These are phyloP conservation scores for Oreochromis tanganicae DNA, from an alignment of 2,113 vertebrate species.

Conservation along the genomic window DNA sequence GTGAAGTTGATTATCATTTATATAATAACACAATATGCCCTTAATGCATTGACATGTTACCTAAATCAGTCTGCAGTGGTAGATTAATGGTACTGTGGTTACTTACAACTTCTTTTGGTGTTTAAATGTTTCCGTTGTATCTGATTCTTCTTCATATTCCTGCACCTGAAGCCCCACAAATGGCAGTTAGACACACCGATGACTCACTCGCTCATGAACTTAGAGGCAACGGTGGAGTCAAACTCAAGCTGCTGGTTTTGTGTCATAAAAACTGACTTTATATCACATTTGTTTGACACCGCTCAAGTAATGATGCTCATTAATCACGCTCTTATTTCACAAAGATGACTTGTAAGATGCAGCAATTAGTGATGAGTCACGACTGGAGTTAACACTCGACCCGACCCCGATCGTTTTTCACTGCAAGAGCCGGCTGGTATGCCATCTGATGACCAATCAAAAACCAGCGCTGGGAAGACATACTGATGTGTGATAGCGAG, in stretches of 20 bases:
- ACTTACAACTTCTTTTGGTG: background rate
- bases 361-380: conserved; percentile 52
- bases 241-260: background rate
- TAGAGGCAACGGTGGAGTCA: conserved; percentile 1
- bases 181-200: background rate
- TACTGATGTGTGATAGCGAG: background rate
- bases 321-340: conserved; percentile 19
- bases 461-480: background rate
- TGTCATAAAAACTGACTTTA: background rate
- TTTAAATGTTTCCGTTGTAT: background rate
- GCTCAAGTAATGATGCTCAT: conserved; percentile 27
- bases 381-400: background rate
- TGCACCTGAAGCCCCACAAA: background rate
- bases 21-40: background rate
- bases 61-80: background rate
- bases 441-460: conserved; percentile 1
- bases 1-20: background rate
- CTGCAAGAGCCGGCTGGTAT: background rate
- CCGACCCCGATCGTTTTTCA: background rate
- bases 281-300: background rate
- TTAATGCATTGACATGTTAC: background rate
- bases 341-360: background rate
- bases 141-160: background rate
- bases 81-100: background rate
- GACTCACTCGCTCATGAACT: conserved; percentile 37